Percentiles rank a stretch among this genome's conserved stretches.
These are phyloP conservation scores for Eremophila alpestris DNA, from an alignment of 2,797 vertebrate species.

Conservation along the genomic window DNA sequence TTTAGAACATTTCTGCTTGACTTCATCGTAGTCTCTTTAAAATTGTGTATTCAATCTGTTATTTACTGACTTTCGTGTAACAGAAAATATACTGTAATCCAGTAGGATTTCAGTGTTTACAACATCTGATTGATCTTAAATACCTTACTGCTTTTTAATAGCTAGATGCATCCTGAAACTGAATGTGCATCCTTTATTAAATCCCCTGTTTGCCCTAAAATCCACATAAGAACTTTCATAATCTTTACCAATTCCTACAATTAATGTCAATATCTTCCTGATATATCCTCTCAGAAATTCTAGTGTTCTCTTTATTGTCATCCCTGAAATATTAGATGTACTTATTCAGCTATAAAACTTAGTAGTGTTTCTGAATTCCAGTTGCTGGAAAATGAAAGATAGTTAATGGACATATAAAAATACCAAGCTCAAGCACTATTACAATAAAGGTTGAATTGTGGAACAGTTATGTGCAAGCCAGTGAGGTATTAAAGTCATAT, in stretches of 20 bases:
- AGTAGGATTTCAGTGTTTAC: not conserved
- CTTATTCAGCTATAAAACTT: not conserved
- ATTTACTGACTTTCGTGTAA: not conserved
- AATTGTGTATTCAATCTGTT: not conserved
- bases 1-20: slow-evolving; percentile 28
- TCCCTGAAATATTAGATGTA: not conserved
- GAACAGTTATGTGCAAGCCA: not conserved
- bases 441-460: not conserved
- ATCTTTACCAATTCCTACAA: not conserved
- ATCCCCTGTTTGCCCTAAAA: not conserved
- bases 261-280: not conserved
- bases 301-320: not conserved
- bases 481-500: slow-evolving; percentile 1
- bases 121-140: not conserved
- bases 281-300: not conserved
- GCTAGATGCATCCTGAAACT: not conserved
- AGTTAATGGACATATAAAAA: not conserved
- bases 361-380: not conserved
- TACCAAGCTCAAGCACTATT: not conserved
- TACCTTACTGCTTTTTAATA: not conserved
- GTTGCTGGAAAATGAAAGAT: not conserved
- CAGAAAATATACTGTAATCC: not conserved
- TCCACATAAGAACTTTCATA: not conserved
- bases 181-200: not conserved
- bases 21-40: not conserved